phyloP scores from a whole-genome alignment of 2,113 vertebrate genomes.

The Chrysemys picta region DNA sequence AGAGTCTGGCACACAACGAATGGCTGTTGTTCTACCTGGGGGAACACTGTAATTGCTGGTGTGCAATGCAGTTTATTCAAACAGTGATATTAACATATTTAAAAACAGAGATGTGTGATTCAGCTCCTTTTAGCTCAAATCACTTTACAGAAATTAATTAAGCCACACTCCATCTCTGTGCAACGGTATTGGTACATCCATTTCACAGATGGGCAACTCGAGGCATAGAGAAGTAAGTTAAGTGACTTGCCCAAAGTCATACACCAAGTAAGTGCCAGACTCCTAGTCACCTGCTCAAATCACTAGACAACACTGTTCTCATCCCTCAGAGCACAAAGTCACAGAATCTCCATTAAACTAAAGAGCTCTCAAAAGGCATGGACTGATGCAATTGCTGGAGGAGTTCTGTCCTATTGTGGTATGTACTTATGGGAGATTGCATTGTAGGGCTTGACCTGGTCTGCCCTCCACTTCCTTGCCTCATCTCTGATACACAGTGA shows the following conservation, averaged over 20 bases:
- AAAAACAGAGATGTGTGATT: background rate
- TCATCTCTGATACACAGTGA: background rate
- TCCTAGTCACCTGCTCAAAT: background rate
- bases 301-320: background rate
- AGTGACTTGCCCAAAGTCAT: background rate
- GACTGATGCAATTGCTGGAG: background rate
- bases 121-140: background rate
- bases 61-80: background rate
- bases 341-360: background rate
- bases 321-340: background rate
- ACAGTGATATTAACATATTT: background rate
- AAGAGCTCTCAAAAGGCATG: background rate
- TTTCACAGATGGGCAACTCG: background rate
- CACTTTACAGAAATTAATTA: conserved; percentile 3
- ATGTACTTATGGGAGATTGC: background rate
- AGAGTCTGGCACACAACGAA: background rate
- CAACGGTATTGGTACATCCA: background rate
- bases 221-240: background rate
- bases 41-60: background rate
- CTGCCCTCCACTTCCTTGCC: background rate
- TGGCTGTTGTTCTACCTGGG: background rate
- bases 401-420: background rate
- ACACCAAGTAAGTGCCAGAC: background rate
- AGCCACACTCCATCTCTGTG: background rate
- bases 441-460: background rate